Base-by-base conservation (phyloP, 2,797 vertebrate species). In the Monodelphis domestica region DNA sequence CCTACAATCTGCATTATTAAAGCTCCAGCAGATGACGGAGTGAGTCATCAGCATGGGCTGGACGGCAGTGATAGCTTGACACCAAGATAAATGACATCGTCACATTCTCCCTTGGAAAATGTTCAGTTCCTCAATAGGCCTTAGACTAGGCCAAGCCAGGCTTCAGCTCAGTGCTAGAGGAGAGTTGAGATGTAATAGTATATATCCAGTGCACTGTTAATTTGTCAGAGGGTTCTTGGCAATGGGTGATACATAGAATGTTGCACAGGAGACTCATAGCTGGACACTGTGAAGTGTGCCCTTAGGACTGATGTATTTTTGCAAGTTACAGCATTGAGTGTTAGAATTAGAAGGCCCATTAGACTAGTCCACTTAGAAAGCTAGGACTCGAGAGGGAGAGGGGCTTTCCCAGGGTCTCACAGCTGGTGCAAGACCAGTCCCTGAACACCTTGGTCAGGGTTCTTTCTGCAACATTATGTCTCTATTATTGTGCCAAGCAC, bases 1-100 rank as follows among this genome's bases (percentile, higher is more conserved):
- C 94, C 92, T 87, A 70, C 54, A 51, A 50, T 95, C 59, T 63
- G 93, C 92, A 26, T 87, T 88, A 93, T 91, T 63, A 94, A 45
- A 93, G 88, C 89, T 88, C 45, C 12, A 0, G 0, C 90, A 54
- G 92, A 57, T 90, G 94, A 0, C 0, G 30, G 91, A 94, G 55
- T 91, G 97, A 95, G 94, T 94, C 97, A 95, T 5, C 0, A 50
- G 0, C 0, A 0, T 89, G 54, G 94, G 50, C 21, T 17, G 94
- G 92, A 52, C 57, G 9, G 90, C 0, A 0, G 52, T 93, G 52
- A 53, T 54, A 94, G 94, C 24, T 89, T 95, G 90, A 89, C 0
- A 0, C 17, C 33, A 51, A 28, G 0, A 0, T 12, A 24, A 92
- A 30, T 26, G 91, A 29, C 78, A 29, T 9, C 0, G 30, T 92